Evolutionary conservation across 2,797 vertebrate species (phyloP).

Genomic region (Melanogrammus aeglefinus): DNA sequence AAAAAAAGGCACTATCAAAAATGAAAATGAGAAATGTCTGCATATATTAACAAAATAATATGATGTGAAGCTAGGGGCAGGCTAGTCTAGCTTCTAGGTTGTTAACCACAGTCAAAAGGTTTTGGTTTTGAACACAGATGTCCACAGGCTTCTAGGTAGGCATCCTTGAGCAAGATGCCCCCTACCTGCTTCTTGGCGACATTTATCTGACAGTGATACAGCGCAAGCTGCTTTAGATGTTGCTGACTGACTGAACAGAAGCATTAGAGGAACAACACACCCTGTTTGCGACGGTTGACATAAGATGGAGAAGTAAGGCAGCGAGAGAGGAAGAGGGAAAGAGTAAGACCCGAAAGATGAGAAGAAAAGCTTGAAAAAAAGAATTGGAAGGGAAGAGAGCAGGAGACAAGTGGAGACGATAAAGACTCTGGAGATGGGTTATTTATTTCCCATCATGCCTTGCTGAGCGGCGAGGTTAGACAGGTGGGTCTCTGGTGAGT

Average conservation of each 20-base stretch:
- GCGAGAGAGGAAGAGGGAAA: background rate
- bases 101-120: background rate
- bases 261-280: background rate
- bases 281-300: background rate
- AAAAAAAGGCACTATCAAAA: background rate
- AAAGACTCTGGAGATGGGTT: background rate
- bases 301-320: background rate
- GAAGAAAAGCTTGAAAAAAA: background rate
- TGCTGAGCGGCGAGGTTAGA: constrained; percentile 6
- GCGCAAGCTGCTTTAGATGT: background rate
- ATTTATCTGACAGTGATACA: background rate
- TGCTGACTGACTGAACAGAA: background rate
- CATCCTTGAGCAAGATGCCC: background rate
- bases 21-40: background rate
- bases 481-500: constrained; percentile 4
- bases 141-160: background rate
- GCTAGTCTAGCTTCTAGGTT: background rate
- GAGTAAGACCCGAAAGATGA: background rate
- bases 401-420: background rate
- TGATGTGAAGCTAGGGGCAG: background rate
- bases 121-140: background rate
- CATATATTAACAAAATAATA: background rate
- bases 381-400: background rate
- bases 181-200: background rate
- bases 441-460: constrained; percentile 27